phyloP scores from a whole-genome alignment of 2,113 vertebrate genomes.

The Pampusana beccarii region DNA sequence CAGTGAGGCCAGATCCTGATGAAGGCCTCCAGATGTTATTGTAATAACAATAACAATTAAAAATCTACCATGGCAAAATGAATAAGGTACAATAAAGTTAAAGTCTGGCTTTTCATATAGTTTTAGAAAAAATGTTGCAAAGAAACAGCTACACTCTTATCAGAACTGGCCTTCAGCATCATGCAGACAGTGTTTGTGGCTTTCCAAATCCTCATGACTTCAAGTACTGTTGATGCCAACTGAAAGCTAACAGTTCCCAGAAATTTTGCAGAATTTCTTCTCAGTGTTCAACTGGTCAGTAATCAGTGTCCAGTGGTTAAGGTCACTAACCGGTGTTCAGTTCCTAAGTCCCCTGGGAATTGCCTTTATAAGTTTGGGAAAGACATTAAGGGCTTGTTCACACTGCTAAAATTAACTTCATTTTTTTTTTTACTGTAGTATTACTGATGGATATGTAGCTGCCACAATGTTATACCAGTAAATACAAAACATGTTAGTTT shows the following conservation, averaged over 20 bases:
- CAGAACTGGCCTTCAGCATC: neutral
- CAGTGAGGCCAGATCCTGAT: neutral
- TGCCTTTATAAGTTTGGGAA: neutral
- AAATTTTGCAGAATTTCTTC: neutral
- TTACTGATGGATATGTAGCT: neutral
- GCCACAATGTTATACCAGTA: neutral
- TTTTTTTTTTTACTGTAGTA: neutral
- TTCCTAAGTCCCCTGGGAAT: neutral
- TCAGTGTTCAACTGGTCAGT: neutral
- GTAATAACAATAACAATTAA: neutral
- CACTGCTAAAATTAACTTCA: neutral
- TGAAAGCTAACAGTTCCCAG: neutral
- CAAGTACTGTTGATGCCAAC: neutral
- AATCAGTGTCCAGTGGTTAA: neutral
- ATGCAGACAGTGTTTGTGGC: neutral
- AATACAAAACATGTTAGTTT: neutral
- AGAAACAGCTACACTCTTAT: neutral
- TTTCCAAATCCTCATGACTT: neutral
- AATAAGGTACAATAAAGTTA: neutral
- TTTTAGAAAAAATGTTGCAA: neutral
- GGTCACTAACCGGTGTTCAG: neutral
- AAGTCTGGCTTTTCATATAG: neutral
- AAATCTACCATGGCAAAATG: neutral
- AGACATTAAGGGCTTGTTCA: conserved; percentile 28
- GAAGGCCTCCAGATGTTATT: conserved; percentile 32